Percentiles rank a stretch among this genome's conserved stretches.
phyloP scores from a whole-genome alignment of 2,888 invertebrate genomes.

The Hartigia nigra region DNA sequence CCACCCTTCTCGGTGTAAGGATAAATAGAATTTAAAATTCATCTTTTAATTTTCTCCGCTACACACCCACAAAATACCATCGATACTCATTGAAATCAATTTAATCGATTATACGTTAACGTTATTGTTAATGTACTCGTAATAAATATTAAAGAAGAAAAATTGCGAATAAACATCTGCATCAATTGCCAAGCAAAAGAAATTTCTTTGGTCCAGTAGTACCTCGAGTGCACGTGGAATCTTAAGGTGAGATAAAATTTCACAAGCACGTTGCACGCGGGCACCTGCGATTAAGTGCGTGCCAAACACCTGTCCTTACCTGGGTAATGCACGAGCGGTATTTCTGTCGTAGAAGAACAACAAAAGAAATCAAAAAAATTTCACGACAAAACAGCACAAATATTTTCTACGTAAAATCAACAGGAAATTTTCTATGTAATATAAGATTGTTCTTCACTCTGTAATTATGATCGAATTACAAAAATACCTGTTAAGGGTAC shows the following conservation, averaged over 20 bases:
- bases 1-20: background rate
- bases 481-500: background rate
- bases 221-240: constrained; percentile 8
- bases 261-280: constrained; percentile 11
- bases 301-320: constrained; percentile 15
- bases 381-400: background rate
- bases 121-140: background rate
- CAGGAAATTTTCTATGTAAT: no score
- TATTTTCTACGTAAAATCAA: background rate
- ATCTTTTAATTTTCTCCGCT: background rate
- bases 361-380: background rate
- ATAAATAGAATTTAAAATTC: background rate
- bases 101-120: background rate
- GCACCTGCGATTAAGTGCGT: constrained; percentile 23
- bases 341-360: background rate
- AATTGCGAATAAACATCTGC: background rate
- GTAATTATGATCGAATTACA: no score
- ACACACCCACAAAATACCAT: background rate
- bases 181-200: background rate
- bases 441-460: no score
- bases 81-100: background rate
- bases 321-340: background rate
- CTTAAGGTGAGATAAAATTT: constrained; percentile 13
- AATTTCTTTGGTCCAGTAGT: background rate
- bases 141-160: background rate